Conservation (phyloP, 2,113 vertebrate genomes). For the Notothenia rossii region DNA sequence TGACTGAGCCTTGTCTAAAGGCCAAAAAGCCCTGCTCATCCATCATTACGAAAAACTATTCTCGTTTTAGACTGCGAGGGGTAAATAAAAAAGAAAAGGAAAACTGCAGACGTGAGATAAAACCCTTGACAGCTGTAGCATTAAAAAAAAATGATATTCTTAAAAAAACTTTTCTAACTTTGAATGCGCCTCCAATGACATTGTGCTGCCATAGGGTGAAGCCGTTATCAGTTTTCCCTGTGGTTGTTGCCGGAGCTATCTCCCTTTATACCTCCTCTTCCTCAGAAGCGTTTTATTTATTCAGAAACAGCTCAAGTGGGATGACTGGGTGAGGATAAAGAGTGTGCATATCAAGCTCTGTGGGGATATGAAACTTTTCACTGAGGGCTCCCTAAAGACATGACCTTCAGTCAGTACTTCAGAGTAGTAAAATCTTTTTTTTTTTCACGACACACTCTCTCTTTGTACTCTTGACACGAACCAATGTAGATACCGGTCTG, state of each 20-base stretch:
- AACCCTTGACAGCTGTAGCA: conserved; percentile 18
- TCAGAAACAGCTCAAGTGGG: conserved; percentile 41
- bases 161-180: conserved; percentile 11
- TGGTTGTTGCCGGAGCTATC: conserved; percentile 12
- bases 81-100: conserved; percentile 15
- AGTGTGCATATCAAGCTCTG: conserved; percentile 15
- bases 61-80: conserved; percentile 1
- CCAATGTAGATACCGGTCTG: not conserved
- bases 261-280: conserved; percentile 11
- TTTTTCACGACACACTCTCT: not conserved
- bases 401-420: conserved; percentile 48
- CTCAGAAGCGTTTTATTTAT: conserved; percentile 39
- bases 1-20: conserved; percentile 45
- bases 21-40: conserved; percentile 52
- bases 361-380: conserved; percentile 30
- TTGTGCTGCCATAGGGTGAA: conserved; percentile 33
- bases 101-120: conserved; percentile 1
- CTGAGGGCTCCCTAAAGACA: conserved; percentile 20
- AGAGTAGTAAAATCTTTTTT: not conserved
- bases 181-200: conserved; percentile 27
- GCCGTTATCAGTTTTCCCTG: conserved; percentile 9
- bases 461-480: not conserved
- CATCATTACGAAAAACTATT: conserved; percentile 50
- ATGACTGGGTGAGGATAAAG: conserved; percentile 14
- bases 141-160: conserved; percentile 16